Evolutionary conservation across 2,113 vertebrate species (phyloP).

Genomic region (Microtus montanus): DNA sequence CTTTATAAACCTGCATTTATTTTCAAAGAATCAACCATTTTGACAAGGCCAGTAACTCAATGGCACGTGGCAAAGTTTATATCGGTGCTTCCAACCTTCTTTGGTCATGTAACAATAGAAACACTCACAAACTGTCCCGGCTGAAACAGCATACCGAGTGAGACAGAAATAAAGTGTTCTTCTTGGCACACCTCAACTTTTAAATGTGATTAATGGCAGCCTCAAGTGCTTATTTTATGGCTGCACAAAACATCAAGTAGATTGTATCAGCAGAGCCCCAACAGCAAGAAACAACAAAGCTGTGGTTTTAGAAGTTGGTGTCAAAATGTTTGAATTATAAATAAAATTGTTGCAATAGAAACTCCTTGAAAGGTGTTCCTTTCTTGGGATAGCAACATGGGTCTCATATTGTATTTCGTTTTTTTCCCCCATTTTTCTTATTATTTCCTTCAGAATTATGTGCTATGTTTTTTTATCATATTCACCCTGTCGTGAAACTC

Average conservation of each 20-base stretch:
- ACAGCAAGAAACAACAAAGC: constrained; percentile 5
- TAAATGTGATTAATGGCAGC: constrained; percentile 57
- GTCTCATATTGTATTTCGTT: accelerated
- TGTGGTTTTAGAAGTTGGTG: constrained; percentile 31
- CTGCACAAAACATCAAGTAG: constrained; percentile 48
- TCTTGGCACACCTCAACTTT: constrained; percentile 36
- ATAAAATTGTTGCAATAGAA: background rate
- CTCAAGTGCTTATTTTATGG: constrained; percentile 41
- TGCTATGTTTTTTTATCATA: background rate
- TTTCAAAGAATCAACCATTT: constrained; percentile 46
- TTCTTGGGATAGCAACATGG: background rate
- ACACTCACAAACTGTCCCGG: constrained; percentile 53
- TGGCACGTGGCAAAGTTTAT: background rate
- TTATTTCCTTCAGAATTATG: background rate
- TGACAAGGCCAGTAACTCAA: constrained; percentile 40
- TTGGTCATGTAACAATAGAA: constrained; percentile 57
- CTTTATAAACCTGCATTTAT: background rate
- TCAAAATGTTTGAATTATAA: constrained; percentile 9
- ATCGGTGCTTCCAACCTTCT: constrained; percentile 33
- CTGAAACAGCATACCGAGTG: constrained; percentile 40
- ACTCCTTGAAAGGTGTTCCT: background rate
- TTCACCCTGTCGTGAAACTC: background rate
- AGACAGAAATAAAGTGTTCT: constrained; percentile 60
- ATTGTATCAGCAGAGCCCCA: background rate
- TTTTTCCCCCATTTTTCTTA: too few relatives aligned